These are phyloP conservation scores for Nicator chloris DNA, from an alignment of 2,113 vertebrate species.

Conservation along the genomic window DNA sequence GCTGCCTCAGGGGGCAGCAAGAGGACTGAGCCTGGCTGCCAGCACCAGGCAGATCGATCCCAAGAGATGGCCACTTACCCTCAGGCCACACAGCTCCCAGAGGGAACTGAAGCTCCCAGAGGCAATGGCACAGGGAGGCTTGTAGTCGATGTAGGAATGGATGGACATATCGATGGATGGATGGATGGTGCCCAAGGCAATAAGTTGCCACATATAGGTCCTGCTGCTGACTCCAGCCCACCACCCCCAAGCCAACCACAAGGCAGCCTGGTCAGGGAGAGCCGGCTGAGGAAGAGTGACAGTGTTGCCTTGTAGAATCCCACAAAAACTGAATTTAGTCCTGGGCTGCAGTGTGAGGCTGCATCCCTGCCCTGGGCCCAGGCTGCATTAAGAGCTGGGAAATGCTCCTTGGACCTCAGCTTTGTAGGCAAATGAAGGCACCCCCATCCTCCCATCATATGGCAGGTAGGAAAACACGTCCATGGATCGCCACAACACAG, in stretches of 20 bases:
- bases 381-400: too few relatives aligned
- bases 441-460: accelerated
- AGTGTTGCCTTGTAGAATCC: accelerated
- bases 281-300: accelerated
- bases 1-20: neutral
- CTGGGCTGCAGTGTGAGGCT: accelerated
- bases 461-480: accelerated
- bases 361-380: accelerated
- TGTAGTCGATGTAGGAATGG: accelerated
- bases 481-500: too few relatives aligned
- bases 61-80: too few relatives aligned
- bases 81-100: too few relatives aligned
- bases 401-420: neutral
- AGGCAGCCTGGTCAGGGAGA: neutral
- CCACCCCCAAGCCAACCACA: accelerated
- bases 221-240: neutral
- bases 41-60: too few relatives aligned
- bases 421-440: neutral
- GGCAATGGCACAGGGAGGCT: neutral
- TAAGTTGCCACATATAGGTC: neutral
- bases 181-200: neutral
- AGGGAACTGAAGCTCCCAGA: accelerated
- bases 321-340: too few relatives aligned
- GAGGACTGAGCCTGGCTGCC: neutral
- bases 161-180: neutral